Conservation (phyloP, 2,888 invertebrate species). For the Xestoiulus laeticollis region DNA sequence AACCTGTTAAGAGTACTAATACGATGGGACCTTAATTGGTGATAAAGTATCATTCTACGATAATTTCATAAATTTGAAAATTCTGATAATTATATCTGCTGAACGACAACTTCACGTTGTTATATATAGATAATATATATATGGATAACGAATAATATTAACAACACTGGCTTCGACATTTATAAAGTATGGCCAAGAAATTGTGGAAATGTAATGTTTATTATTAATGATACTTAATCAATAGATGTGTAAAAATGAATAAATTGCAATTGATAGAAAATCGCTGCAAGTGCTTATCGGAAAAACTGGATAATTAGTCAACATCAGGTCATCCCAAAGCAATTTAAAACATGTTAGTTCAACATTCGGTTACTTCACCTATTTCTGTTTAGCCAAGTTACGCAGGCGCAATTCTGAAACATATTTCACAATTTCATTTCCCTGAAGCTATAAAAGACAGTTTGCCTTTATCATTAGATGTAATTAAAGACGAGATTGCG, state of each 20-base stretch:
- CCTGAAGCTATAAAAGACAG: neutral
- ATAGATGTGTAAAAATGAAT: no score
- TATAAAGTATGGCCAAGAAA: neutral
- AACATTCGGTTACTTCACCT: neutral
- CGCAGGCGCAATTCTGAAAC: neutral
- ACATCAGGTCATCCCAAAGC: neutral
- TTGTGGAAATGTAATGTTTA: neutral
- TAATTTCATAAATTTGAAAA: no score
- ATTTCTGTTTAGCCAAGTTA: neutral
- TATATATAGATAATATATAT: no score
- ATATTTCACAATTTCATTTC: neutral
- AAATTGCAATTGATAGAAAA: neutral
- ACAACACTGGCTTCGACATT: no score
- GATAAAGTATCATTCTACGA: no score
- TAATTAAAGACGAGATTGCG: slow-evolving; percentile 14
- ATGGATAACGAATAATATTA: no score
- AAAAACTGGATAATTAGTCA: neutral
- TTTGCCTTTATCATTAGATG: slow-evolving; percentile 24
- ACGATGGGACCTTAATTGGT: no score
- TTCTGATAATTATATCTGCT: no score
- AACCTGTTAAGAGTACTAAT: no score
- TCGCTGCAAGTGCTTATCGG: neutral
- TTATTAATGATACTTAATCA: no score
- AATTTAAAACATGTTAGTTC: neutral
- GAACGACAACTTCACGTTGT: no score